phyloP scores from a whole-genome alignment of 2,888 invertebrate genomes.

The Formica aserva region DNA sequence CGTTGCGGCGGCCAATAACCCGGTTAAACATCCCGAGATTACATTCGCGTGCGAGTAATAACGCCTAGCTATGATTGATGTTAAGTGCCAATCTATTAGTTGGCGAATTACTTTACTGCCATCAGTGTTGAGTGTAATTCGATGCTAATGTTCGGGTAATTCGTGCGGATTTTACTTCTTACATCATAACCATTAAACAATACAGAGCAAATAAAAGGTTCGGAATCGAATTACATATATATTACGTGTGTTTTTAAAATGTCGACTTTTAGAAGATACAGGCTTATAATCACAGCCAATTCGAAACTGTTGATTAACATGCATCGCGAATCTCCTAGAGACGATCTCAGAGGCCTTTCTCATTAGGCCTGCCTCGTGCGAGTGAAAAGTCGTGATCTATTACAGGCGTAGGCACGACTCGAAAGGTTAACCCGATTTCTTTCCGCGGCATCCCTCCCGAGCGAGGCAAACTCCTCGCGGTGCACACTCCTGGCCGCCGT shows the following conservation, averaged over 20 bases:
- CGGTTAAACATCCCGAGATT: constrained; percentile 24
- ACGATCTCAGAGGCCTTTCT: constrained; percentile 23
- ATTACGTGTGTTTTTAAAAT: background rate
- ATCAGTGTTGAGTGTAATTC: background rate
- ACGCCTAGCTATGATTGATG: constrained; percentile 16
- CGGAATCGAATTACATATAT: background rate
- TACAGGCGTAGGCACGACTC: constrained; percentile 4
- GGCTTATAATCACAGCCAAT: background rate
- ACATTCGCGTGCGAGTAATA: constrained; percentile 47
- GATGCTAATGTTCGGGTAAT: background rate
- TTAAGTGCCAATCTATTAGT: constrained; percentile 45
- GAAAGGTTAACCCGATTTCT: constrained; percentile 50
- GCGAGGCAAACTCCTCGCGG: constrained; percentile 17
- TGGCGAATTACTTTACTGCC: constrained; percentile 21
- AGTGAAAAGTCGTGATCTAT: constrained; percentile 45
- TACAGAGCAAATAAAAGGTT: background rate
- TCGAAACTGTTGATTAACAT: background rate
- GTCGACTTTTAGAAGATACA: background rate
- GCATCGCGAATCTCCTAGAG: background rate
- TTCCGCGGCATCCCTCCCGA: constrained; percentile 16
- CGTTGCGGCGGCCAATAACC: constrained; percentile 54
- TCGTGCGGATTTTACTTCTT: too few species aligned
- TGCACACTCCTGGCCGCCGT: constrained; percentile 28
- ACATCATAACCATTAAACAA: background rate
- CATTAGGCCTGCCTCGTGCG: constrained; percentile 22